phyloP scores from a whole-genome alignment of 2,797 vertebrate genomes.

The Macropodus opercularis region DNA sequence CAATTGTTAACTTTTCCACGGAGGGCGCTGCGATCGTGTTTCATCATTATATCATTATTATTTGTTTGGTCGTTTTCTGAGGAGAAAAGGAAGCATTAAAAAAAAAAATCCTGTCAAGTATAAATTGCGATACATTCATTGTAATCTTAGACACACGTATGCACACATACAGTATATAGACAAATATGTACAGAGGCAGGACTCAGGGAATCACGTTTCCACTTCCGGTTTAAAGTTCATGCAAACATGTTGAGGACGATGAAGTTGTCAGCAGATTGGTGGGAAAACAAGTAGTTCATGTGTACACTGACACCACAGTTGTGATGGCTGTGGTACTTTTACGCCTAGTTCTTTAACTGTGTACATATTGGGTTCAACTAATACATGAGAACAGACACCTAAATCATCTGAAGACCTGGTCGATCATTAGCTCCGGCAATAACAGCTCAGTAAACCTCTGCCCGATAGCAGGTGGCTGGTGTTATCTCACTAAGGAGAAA shows the following conservation, averaged over 20 bases:
- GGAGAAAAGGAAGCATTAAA: constrained; percentile 33
- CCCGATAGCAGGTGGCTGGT: constrained; percentile 7
- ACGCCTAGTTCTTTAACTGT: background rate
- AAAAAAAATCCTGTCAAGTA: constrained; percentile 65
- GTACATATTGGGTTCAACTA: background rate
- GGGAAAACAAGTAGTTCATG: constrained; percentile 3
- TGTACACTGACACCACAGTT: background rate
- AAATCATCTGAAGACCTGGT: constrained; percentile 21
- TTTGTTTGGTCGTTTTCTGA: background rate
- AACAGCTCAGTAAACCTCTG: constrained; percentile 8
- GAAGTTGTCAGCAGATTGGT: constrained; percentile 19
- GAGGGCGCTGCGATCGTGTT: constrained; percentile 18
- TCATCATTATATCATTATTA: too few species aligned
- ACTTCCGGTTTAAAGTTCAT: constrained; percentile 46
- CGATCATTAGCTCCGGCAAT: constrained; percentile 9
- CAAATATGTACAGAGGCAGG: constrained; percentile 67
- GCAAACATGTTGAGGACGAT: constrained; percentile 12
- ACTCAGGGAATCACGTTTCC: constrained; percentile 18
- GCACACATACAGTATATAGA: constrained; percentile 52
- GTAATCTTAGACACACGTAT: constrained; percentile 56
- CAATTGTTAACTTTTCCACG: constrained; percentile 59
- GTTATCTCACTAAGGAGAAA: background rate
- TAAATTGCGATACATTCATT: constrained; percentile 74
- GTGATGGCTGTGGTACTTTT: background rate
- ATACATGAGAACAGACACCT: background rate